Evolutionary conservation across 2,797 vertebrate species (phyloP).

Genomic region (Typhlichthys subterraneus): DNA sequence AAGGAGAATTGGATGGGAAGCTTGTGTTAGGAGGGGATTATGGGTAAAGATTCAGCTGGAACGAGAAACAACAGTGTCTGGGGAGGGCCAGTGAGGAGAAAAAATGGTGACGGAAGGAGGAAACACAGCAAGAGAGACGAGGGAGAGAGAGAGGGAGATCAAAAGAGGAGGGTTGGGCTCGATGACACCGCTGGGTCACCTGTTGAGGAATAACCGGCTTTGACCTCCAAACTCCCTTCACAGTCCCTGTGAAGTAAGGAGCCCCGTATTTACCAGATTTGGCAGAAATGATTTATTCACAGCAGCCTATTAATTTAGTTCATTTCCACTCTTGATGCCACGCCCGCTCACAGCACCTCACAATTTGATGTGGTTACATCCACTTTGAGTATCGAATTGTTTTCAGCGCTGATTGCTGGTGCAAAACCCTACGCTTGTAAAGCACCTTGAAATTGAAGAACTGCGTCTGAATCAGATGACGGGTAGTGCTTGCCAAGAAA

Average conservation of each 20-base stretch:
- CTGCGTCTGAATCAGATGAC: slow-evolving; percentile 46
- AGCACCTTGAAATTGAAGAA: slow-evolving; percentile 67
- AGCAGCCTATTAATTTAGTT: slow-evolving; percentile 54
- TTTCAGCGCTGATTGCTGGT: slow-evolving; percentile 53
- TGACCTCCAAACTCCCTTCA: slow-evolving; percentile 33
- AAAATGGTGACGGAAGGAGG: slow-evolving; percentile 34
- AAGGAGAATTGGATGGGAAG: slow-evolving; percentile 32
- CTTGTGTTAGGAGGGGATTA: slow-evolving; percentile 54
- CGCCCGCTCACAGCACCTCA: slow-evolving; percentile 27
- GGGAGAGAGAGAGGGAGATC: slow-evolving; percentile 15
- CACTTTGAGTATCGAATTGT: slow-evolving; percentile 55
- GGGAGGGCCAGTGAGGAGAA: slow-evolving; percentile 1
- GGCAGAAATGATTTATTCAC: slow-evolving; percentile 51
- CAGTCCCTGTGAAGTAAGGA: slow-evolving; percentile 1
- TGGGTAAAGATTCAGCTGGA: slow-evolving; percentile 43
- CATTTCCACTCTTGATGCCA: slow-evolving; percentile 37
- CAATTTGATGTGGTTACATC: slow-evolving; percentile 52
- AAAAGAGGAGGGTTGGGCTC: slow-evolving; percentile 16
- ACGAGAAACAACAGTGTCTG: background rate
- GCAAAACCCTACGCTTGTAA: slow-evolving; percentile 51
- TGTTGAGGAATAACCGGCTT: slow-evolving; percentile 36
- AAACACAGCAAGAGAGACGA: slow-evolving; percentile 29
- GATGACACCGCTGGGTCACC: slow-evolving; percentile 22
- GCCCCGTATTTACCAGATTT: slow-evolving; percentile 25
- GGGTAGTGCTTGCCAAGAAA: slow-evolving; percentile 5